Evolutionary conservation across 1,140 invertebrate genomes (phyloP), one percentile per base, ranked within the genome.

Genomic region (Pseudomyrmex gracilis): DNA sequence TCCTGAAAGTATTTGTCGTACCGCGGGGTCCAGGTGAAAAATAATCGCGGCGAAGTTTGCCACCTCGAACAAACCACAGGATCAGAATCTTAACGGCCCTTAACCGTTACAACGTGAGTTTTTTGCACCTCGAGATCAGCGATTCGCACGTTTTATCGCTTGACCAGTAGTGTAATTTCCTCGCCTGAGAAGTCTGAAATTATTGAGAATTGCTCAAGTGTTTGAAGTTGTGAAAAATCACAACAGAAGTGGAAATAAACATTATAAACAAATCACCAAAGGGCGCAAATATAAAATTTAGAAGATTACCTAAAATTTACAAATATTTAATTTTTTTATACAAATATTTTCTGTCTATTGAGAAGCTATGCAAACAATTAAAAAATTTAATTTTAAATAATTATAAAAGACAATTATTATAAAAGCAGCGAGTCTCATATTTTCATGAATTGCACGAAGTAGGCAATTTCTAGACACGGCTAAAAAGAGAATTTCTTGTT

Each of bases 81-180:
- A 67, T 84, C 47, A 76, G 53, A 15, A 24, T 49, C 74, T 84
- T 87, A 86, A 74, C 70, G 67, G 73, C 15, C 60, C 49, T 73
- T 87, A 74, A 83, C 49, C 73, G 74, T 87, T 87, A 84, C 66
- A 22, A 82, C 61, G 70, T 20, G 68, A 68, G 5, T 73, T 85
- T 83, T 83, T 86, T 86, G 60, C 63, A 15, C 20, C 49, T 55
- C 47, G 10, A 7, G 58, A 71, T 58, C 55, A 24, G 58, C 64
- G 55, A 64, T 67, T 85, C 70, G n/a, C 22, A 2, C n/a, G n/a
- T 73, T 73, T 24, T 60, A 77, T 49, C 24, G 73, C 34, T 9
- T 61, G n/a, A 4, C 43, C 82, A 64, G 82, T 66, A n/a, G 43
- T 15, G 60, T 61, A 61, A 82, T 34, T 82, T 74, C 49, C 61